Conservation (phyloP, 2,113 vertebrate genomes). For the zebrafish (Danio rerio) region DNA sequence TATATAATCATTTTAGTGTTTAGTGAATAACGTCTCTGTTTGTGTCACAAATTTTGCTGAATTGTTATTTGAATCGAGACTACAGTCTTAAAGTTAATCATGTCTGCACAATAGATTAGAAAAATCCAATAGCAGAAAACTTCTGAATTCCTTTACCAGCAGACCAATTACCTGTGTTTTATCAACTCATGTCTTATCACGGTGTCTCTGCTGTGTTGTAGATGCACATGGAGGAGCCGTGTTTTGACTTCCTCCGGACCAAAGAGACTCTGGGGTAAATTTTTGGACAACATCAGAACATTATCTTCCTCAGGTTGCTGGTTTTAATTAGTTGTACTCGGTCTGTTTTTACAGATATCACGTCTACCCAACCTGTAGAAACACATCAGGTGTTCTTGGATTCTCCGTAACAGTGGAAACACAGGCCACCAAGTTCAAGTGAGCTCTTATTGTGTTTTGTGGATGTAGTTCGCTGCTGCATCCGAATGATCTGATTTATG, state of each 20-base stretch:
- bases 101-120: neutral
- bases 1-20: no score
- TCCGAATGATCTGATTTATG: constrained; percentile 19
- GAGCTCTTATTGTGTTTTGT: constrained; percentile 41
- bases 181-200: neutral
- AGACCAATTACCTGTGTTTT: neutral
- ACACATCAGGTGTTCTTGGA: constrained; percentile 94
- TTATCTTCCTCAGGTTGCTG: constrained; percentile 15
- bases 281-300: neutral
- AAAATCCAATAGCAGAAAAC: neutral
- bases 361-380: constrained; percentile 93
- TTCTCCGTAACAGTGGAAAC: constrained; percentile 96
- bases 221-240: constrained; percentile 99
- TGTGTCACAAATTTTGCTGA: no score
- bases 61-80: no score
- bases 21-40: no score
- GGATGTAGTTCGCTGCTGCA: neutral
- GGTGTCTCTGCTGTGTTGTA: constrained; percentile 66
- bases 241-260: constrained; percentile 95
- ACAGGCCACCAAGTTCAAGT: constrained; percentile 96
- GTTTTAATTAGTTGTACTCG: constrained; percentile 4
- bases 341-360: constrained; percentile 82
- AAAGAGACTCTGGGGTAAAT: constrained; percentile 96
- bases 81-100: no score
- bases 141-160: neutral